These are phyloP conservation scores for Orchesella cincta DNA, from an alignment of 1,140 invertebrate species.

Conservation along the genomic window DNA sequence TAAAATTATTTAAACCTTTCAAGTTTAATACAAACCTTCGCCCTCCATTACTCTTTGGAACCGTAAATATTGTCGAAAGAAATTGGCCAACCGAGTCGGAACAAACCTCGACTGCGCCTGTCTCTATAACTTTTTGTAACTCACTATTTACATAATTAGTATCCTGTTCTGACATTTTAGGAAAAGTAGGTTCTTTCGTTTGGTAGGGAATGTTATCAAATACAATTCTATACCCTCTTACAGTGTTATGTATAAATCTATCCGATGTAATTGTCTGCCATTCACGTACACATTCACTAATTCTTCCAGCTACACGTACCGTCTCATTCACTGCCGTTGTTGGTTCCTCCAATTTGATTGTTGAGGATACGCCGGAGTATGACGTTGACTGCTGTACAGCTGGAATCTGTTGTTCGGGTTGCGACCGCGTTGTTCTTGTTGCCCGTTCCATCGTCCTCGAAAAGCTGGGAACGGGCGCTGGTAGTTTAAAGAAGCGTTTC, in stretches of 20 bases:
- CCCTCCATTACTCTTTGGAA: slow-evolving; percentile 20
- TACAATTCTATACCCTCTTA: background rate
- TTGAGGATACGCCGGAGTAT: background rate
- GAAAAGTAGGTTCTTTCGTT: background rate
- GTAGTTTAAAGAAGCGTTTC: slow-evolving; percentile 13
- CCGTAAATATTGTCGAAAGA: slow-evolving; percentile 30
- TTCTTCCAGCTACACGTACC: slow-evolving; percentile 1
- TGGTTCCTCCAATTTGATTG: background rate
- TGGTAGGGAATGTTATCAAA: slow-evolving; percentile 9
- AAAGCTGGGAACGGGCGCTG: background rate
- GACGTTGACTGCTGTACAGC: background rate
- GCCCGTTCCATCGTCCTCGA: slow-evolving; percentile 6
- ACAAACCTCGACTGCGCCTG: slow-evolving; percentile 10
- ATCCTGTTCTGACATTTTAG: background rate
- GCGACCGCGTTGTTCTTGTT: background rate
- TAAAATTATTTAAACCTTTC: slow-evolving; percentile 38
- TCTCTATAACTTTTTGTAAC: background rate
- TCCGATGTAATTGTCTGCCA: background rate
- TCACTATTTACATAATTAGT: background rate
- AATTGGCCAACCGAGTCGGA: slow-evolving; percentile 1
- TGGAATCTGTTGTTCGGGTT: background rate
- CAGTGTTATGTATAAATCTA: background rate
- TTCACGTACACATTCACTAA: background rate
- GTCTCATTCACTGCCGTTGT: background rate
- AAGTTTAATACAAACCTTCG: slow-evolving; percentile 33